These are phyloP conservation scores for Dicerorhinus sumatrensis DNA, from an alignment of 2,113 vertebrate genomes.

Conservation along the genomic window DNA sequence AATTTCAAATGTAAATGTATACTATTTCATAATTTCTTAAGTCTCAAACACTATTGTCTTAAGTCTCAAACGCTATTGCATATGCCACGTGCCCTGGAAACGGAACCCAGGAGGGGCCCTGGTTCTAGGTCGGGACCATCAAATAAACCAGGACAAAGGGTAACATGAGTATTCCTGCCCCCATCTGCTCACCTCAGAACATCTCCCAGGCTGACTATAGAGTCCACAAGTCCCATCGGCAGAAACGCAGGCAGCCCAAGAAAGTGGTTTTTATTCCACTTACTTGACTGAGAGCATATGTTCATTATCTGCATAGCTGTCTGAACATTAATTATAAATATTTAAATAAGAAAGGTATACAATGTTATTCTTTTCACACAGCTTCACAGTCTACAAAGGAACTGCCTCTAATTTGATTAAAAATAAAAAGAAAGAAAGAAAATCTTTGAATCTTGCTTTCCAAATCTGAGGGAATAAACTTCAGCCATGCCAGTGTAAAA, in stretches of 20 bases:
- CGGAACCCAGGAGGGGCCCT: not conserved
- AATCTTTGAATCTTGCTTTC: not conserved
- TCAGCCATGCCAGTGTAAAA: not conserved
- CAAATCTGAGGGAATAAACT: not conserved
- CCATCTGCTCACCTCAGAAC: not conserved
- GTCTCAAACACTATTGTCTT: no score
- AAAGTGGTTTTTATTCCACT: not conserved
- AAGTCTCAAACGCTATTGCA: no score
- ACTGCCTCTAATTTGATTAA: not conserved
- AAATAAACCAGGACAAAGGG: not conserved
- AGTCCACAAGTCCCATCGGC: not conserved
- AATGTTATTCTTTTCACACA: not conserved
- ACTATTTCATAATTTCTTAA: no score
- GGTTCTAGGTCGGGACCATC: not conserved
- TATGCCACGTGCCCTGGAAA: not conserved
- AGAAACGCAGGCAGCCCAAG: not conserved
- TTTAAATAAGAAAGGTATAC: not conserved
- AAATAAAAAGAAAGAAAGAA: not conserved
- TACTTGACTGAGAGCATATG: not conserved
- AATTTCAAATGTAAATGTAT: no score
- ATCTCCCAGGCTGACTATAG: not conserved
- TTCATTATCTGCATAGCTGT: not conserved
- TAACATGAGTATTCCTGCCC: not conserved
- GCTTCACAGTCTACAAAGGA: not conserved
- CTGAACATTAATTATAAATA: not conserved